Evolutionary conservation across 1,140 invertebrate species (phyloP).

Genomic region (Bradysia coprophila): DNA sequence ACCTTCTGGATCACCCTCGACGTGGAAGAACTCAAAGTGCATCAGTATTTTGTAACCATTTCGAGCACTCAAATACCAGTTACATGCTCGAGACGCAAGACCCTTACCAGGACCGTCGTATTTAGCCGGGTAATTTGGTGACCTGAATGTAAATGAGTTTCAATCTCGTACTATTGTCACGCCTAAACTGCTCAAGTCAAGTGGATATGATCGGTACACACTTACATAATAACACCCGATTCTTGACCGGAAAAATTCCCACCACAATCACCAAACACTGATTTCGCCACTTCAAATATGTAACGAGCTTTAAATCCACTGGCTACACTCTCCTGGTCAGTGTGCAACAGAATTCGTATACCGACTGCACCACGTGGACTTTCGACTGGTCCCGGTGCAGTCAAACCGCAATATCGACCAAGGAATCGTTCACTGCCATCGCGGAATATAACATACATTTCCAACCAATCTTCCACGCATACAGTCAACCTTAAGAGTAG

Average conservation of each 20-base stretch:
- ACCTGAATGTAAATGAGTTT: too few relatives aligned
- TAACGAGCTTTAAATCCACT: slow-evolving; percentile 85
- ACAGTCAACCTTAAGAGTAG: slow-evolving; percentile 37
- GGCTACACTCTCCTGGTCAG: slow-evolving; percentile 62
- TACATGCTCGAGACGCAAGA: slow-evolving; percentile 65
- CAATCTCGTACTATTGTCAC: too few relatives aligned
- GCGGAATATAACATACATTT: slow-evolving; percentile 74
- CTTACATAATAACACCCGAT: slow-evolving; percentile 73
- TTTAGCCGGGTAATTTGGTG: slow-evolving; percentile 69
- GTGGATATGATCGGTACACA: too few relatives aligned
- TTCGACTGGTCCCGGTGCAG: slow-evolving; percentile 75
- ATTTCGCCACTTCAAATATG: slow-evolving; percentile 67
- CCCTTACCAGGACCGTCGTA: slow-evolving; percentile 61
- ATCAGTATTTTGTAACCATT: slow-evolving; percentile 66
- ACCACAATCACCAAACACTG: slow-evolving; percentile 81
- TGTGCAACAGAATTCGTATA: slow-evolving; percentile 65
- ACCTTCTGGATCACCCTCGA: slow-evolving; percentile 77
- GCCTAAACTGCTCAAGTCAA: too few relatives aligned
- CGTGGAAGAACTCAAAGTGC: slow-evolving; percentile 70
- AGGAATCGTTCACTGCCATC: slow-evolving; percentile 62
- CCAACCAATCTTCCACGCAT: slow-evolving; percentile 84
- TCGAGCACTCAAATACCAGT: slow-evolving; percentile 77
- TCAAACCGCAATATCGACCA: slow-evolving; percentile 67
- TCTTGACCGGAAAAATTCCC: slow-evolving; percentile 69
- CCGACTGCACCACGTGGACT: slow-evolving; percentile 68